Conservation (phyloP, 2,113 vertebrate species). For the Gavialis gangeticus region DNA sequence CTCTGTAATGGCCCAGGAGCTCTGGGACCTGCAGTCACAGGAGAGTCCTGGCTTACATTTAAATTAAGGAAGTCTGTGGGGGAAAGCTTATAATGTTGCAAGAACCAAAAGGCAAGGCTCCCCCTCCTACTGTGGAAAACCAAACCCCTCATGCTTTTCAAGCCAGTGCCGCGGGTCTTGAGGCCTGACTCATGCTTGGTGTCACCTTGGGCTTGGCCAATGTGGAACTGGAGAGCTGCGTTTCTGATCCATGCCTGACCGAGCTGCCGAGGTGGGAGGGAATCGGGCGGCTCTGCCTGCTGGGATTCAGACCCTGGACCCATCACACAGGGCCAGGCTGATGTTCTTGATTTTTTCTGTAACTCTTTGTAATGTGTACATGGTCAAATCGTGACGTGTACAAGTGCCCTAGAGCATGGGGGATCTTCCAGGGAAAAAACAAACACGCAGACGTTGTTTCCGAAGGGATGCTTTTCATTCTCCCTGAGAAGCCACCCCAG, state of each 20-base stretch:
- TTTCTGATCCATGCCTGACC: accelerated
- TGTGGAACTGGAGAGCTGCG: background rate
- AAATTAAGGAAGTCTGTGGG: background rate
- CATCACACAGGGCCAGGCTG: background rate
- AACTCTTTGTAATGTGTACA: too few species aligned
- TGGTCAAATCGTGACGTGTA: too few species aligned
- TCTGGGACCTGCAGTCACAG: accelerated
- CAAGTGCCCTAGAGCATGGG: too few species aligned
- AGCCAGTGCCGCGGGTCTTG: background rate
- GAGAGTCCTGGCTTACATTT: background rate
- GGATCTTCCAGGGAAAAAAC: background rate
- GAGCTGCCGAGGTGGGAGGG: background rate
- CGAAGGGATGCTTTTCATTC: accelerated
- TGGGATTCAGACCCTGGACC: accelerated
- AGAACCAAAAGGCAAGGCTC: accelerated
- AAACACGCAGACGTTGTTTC: accelerated
- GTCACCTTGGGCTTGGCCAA: background rate
- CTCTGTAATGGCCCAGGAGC: accelerated
- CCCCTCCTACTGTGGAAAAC: accelerated
- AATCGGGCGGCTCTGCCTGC: background rate
- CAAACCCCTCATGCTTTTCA: accelerated
- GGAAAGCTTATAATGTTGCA: background rate
- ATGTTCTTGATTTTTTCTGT: accelerated
- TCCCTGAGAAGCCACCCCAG: too few species aligned
- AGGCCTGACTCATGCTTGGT: background rate